Evolutionary conservation across 2,113 vertebrate genomes (phyloP).

Genomic region (Azemiops feae): DNA sequence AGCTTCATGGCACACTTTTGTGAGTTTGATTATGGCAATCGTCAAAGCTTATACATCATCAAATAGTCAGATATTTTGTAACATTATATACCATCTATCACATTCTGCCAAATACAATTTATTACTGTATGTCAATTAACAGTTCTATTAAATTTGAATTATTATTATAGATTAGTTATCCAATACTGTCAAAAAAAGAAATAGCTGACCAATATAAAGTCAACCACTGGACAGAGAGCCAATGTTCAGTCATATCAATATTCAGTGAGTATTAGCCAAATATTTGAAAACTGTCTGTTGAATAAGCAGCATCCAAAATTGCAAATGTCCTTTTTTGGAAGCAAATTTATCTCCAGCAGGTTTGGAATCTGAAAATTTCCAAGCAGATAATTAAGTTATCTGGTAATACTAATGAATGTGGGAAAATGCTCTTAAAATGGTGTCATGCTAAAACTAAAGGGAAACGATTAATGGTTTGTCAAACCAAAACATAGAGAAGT

Average conservation of each 20-base stretch:
- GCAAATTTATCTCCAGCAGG: neutral
- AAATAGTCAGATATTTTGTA: neutral
- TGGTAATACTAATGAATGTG: neutral
- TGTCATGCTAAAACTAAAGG: neutral
- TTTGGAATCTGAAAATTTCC: neutral
- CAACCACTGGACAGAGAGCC: neutral
- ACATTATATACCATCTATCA: neutral
- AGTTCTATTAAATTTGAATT: neutral
- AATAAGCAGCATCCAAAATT: neutral
- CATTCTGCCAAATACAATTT: neutral
- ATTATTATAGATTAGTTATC: neutral
- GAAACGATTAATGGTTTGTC: neutral
- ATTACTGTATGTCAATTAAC: neutral
- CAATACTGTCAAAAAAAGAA: neutral
- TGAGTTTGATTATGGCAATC: neutral
- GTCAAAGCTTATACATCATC: neutral
- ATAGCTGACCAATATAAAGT: neutral
- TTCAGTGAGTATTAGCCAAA: neutral
- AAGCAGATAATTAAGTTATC: neutral
- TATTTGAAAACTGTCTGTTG: neutral
- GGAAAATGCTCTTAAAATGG: neutral
- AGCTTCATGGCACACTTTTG: neutral
- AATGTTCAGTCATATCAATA: neutral
- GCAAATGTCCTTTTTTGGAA: neutral
- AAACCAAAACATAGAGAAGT: neutral